These are phyloP conservation scores for Bubalus kerabau DNA, from an alignment of 2,113 vertebrate species.

Conservation along the genomic window DNA sequence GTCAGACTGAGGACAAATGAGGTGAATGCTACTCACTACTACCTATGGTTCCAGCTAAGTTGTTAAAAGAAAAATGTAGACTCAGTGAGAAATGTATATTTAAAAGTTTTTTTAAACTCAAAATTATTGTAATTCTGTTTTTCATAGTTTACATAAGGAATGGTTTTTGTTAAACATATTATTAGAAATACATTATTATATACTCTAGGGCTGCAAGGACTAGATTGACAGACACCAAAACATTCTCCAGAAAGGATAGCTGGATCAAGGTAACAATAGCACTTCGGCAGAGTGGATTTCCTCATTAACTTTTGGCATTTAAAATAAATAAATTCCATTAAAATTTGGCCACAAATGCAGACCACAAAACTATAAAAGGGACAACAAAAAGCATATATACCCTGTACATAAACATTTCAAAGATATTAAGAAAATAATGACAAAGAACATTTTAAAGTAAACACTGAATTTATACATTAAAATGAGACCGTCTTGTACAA, in stretches of 20 bases:
- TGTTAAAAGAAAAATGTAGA: not conserved
- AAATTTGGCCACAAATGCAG: not conserved
- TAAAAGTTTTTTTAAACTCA: not conserved
- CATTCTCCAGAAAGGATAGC: not conserved
- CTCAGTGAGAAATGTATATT: not conserved
- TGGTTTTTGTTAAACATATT: not conserved
- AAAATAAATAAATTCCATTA: not conserved
- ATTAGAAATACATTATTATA: not conserved
- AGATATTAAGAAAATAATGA: not conserved
- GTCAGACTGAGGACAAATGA: not conserved
- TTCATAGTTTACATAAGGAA: not conserved
- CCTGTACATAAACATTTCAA: not conserved
- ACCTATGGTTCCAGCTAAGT: not conserved
- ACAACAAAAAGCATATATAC: not conserved
- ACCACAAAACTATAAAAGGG: not conserved
- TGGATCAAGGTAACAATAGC: not conserved
- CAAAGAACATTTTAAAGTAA: conserved; percentile 3
- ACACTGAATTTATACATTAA: not conserved
- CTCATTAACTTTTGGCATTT: not conserved
- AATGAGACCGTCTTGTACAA: not conserved
- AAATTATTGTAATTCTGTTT: not conserved
- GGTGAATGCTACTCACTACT: not conserved
- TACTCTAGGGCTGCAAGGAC: not conserved
- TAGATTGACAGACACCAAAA: not conserved
- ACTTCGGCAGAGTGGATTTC: not conserved